Base-by-base conservation (phyloP, 2,797 vertebrate genomes). In the Tamandua tetradactyla region DNA sequence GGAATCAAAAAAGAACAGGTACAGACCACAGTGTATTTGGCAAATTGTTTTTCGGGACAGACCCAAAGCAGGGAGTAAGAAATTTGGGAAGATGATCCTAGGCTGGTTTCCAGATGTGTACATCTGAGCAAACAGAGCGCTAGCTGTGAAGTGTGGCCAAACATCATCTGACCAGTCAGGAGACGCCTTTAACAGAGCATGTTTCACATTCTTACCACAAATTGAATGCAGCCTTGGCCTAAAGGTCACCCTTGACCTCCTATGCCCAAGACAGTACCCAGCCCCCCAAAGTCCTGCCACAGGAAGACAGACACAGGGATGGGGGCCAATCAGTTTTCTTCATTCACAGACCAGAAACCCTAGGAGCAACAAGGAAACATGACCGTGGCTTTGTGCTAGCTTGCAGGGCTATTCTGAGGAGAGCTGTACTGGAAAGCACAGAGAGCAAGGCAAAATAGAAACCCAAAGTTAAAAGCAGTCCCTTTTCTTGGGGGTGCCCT, bases 51-150 rank as follows among this genome's bases (percentile, higher is more conserved):
- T 95, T 90, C 57, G 87, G 52, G 59, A 87, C 84, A 93, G 87
- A 81, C 47, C 61, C 91, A 93, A 96, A 93, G 93, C 87, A 64
- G 93, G 94, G 89, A 97, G 91, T 95, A 95, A 95, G 76, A 96
- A 74, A 96, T 84, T 79, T 87, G 84, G 96, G 89, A 95, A 95
- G 95, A 93, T 95, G 96, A 96, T 91, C 76, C 49, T 10, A 94
- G 83, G 57, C 78, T 92, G 85, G 37, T 87, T 94, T 95, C 88
- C 69, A 74, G 1, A 0, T 49, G 55, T 10, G 15, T 72, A 92
- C 94, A 97, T 96, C 96, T 97, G 95, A 95, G 95, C 92, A 97
- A 97, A 96, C 92, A 97, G 35, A 90, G 35, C n/a, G 5, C 95
- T 57, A 12, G 71, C 95, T 94, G 69, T 85, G 96, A 96, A 49